These are phyloP conservation scores for Scrobipalpa atriplicella DNA, from an alignment of 2,888 invertebrate genomes.

Conservation along the genomic window DNA sequence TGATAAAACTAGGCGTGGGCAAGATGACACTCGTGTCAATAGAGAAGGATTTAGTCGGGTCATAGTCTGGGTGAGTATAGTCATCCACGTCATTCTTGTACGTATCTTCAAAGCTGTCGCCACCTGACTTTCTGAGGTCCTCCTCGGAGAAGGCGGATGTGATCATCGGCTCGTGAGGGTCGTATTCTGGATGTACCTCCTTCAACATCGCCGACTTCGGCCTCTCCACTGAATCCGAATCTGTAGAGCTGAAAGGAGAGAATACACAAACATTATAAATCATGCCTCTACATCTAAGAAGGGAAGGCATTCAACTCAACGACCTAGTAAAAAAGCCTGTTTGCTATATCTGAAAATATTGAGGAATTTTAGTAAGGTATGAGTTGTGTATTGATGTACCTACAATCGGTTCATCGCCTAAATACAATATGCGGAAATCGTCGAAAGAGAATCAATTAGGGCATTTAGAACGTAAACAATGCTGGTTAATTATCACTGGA, in stretches of 20 bases:
- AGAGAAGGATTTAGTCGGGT: slow-evolving; percentile 60
- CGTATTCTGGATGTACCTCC: slow-evolving; percentile 74
- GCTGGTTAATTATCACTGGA: slow-evolving; percentile 4
- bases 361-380: too few species aligned
- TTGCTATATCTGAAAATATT: too few species aligned
- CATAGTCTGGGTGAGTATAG: slow-evolving; percentile 56
- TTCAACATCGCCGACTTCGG: slow-evolving; percentile 77
- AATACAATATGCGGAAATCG: too few species aligned
- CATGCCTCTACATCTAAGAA: too few species aligned
- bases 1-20: slow-evolving; percentile 49
- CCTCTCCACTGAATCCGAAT: slow-evolving; percentile 74
- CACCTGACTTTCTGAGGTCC: slow-evolving; percentile 70
- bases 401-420: too few species aligned
- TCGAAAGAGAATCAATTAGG: slow-evolving; percentile 25
- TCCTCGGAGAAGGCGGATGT: slow-evolving; percentile 78
- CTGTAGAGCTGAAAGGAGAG: slow-evolving; percentile 64
- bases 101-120: slow-evolving; percentile 68
- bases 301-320: too few species aligned
- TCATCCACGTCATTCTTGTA: slow-evolving; percentile 63
- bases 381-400: too few species aligned
- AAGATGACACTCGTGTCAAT: slow-evolving; percentile 55
- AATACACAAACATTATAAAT: too few species aligned
- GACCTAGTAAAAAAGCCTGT: too few species aligned
- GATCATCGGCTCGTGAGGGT: slow-evolving; percentile 79
- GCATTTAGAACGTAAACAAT: slow-evolving; percentile 13